Base-by-base conservation (phyloP, 2,113 vertebrate genomes). In the Leucosticte australis region DNA sequence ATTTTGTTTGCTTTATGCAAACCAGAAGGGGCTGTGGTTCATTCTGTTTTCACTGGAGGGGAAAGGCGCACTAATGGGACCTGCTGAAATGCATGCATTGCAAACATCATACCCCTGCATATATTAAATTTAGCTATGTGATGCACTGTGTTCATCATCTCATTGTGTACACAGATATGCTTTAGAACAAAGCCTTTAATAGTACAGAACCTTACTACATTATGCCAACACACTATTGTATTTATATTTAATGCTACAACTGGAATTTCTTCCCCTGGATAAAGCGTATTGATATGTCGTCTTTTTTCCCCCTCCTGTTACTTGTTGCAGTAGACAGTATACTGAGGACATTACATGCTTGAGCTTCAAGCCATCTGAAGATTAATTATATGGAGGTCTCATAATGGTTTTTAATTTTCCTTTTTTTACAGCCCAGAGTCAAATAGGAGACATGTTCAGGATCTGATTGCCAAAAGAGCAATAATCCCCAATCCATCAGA, bases 1-100 rank as follows among this genome's bases (percentile, higher is more conserved):
- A 99, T 99, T 99, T 99, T 99, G 99, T 99, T 99, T 99, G 99
- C 99, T 99, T 99, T 99, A 99, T 99, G 99, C 99, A 99, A 99
- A 99, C 99, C 98, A 99, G 98, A 98, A 98, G 97, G 98, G 98
- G 98, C 98, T 98, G 98, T 98, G 98, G 98, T 98, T 99, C 98
- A 99, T 98, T 99, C 98, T 99, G 98, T 99, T 99, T 99, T 99
- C 98, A 99, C 99, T 98, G 99, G 98, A 99, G 99, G 99, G 98
- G 98, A 98, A 98, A 98, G 97, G 98, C 98, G 59, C 97, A 98
- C 99, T 99, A 99, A 99, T 99, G 98, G 99, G 98, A 98, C 98
- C 97, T 98, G 98, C 98, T 98, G 98, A 98, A 98, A 98, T 97
- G 98, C 98, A 98, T 98, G 98, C 98, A 98, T 98, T 98, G 98